Evolutionary conservation across 64 coral and sea anemone species (phyloP), one percentile per base, ranked within the genome.

Genomic region (Porites australiensis): DNA sequence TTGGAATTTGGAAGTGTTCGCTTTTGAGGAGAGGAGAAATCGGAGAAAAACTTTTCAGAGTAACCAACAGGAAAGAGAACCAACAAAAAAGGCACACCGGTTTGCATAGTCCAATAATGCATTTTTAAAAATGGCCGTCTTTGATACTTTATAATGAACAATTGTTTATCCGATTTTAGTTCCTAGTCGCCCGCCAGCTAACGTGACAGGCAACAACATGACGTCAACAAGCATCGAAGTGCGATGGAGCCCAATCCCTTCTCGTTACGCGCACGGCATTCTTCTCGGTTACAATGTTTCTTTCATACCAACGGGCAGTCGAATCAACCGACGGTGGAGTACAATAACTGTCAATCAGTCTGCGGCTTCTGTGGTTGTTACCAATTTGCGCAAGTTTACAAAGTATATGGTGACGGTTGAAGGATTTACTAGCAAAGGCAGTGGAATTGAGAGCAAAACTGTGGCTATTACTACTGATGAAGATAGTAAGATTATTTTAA

Each of bases 211-310:
- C 45, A 47, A 91, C 59, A 82, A 93, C 20, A 79, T 77, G 18
- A 94, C 81, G n/a, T 94, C 92, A 44, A 91, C 95, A 68, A 97
- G 95, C 70, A 97, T 97, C 62, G 8, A 74, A 50, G 75, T 97
- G 21, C 59, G 67, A 2, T 97, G 95, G 95, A 64, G 77, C 44
- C 82, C 65, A 60, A 97, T 97, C n/a, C 88, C 89, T 8, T 23
- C 66, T 1, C 64, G 63, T 10, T 82, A 87, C 44, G 77, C 62
- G 63, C 92, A 97, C 14, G 95, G 95, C 5, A 55, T 94, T 44
- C 64, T 94, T 4, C 75, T 86, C 67, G 95, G 95, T 68, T 97
- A 97, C 50, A 90, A 90, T n/a, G 68, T 97, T 49, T 72, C 59
- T 22, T 91, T 87, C 57, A 13, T 37, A 86, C 63, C 48, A 46